A percentile compares a stretch with the other conserved stretches of the same genome.
phyloP scores from a whole-genome alignment of 2,888 invertebrate species.

The Andrena minutula region DNA sequence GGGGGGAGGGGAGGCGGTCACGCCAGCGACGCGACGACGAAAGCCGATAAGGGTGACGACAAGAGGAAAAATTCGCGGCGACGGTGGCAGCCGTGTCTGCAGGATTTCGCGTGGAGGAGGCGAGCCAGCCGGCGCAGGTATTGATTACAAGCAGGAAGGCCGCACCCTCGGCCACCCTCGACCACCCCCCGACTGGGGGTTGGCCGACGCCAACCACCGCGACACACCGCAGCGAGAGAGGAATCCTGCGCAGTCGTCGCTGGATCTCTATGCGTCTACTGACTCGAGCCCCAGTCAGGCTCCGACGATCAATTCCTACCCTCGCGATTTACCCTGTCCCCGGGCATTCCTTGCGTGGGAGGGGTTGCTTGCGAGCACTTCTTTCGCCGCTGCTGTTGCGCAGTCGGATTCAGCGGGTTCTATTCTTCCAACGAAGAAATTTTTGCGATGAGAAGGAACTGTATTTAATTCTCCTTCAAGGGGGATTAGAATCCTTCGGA shows the following conservation, averaged over 20 bases:
- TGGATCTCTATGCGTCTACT: constrained; percentile 25
- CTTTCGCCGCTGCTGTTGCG: too few species aligned
- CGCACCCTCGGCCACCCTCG: constrained; percentile 72
- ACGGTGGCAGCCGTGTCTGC: constrained; percentile 43
- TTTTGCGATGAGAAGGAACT: too few species aligned
- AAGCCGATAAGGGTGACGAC: constrained; percentile 54
- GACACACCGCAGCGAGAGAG: constrained; percentile 58
- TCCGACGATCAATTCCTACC: constrained; percentile 42
- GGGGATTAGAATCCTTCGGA: not conserved
- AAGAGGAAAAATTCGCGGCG: constrained; percentile 58
- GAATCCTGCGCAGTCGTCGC: constrained; percentile 63
- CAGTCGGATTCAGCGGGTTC: too few species aligned
- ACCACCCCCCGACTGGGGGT: constrained; percentile 51
- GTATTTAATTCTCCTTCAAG: too few species aligned
- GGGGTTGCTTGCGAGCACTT: not conserved
- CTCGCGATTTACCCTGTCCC: not conserved
- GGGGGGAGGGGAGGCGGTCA: not conserved
- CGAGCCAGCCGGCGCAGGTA: constrained; percentile 62
- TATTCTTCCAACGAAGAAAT: too few species aligned
- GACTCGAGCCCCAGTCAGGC: constrained; percentile 17
- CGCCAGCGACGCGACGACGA: constrained; percentile 43
- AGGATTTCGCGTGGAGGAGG: constrained; percentile 54
- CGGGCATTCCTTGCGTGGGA: not conserved
- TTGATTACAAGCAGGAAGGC: constrained; percentile 72
- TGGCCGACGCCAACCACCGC: constrained; percentile 44